Conservation (phyloP, 2,797 vertebrate genomes). For the Siniperca scherzeri region DNA sequence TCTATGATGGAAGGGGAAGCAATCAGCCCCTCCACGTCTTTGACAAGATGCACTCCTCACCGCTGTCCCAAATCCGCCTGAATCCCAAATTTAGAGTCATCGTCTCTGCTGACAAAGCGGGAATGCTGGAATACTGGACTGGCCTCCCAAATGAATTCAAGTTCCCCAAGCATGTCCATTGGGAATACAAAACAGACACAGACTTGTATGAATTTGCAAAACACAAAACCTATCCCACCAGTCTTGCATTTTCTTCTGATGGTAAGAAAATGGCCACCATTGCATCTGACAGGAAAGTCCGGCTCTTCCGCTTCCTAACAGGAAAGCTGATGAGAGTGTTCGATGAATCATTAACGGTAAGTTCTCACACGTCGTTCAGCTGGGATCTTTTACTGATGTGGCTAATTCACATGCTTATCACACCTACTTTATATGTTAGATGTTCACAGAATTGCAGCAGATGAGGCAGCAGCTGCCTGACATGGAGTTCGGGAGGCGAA, state of each 20-base stretch:
- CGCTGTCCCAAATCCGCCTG: conserved; percentile 93
- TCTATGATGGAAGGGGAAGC: conserved; percentile 95
- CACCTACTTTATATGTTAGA: conserved; percentile 79
- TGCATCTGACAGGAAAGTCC: conserved; percentile 95
- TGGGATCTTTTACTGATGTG: background rate
- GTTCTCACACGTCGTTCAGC: conserved; percentile 56
- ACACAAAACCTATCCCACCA: conserved; percentile 94
- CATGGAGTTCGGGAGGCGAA: conserved; percentile 98
- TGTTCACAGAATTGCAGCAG: conserved; percentile 99
- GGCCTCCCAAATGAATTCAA: conserved; percentile 93
- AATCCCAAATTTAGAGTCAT: conserved; percentile 92
- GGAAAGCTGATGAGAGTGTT: conserved; percentile 98
- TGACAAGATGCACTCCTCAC: conserved; percentile 92
- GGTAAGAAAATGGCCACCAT: conserved; percentile 98
- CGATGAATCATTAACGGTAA: conserved; percentile 96
- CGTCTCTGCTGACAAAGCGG: conserved; percentile 95
- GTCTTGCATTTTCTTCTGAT: conserved; percentile 93
- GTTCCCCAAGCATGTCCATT: conserved; percentile 93
- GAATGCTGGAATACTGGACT: conserved; percentile 99
- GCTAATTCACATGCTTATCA: fast-evolving
- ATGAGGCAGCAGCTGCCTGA: conserved; percentile 98
- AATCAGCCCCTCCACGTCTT: conserved; percentile 92
- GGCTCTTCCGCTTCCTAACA: conserved; percentile 96
- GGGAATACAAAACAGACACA: conserved; percentile 98
- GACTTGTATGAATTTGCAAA: conserved; percentile 99